These are phyloP conservation scores for Oreotrochilus melanogaster DNA, from an alignment of 2,113 vertebrate species.

Conservation along the genomic window DNA sequence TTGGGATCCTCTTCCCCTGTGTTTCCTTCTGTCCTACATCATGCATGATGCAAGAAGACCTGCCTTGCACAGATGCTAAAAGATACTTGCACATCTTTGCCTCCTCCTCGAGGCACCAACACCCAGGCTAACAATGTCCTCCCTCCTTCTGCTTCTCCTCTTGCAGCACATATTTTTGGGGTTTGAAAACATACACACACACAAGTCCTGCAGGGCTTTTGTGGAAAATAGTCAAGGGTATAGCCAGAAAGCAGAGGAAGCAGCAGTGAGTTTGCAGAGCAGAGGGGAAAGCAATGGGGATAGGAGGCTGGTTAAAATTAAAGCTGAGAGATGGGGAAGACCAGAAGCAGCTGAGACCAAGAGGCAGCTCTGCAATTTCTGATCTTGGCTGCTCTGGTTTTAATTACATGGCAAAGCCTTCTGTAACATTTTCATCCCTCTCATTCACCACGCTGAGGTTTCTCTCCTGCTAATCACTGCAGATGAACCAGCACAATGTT, in stretches of 20 bases:
- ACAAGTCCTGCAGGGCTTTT: background rate
- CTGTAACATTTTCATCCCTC: background rate
- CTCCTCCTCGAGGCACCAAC: background rate
- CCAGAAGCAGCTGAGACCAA: background rate
- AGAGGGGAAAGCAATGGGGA: background rate
- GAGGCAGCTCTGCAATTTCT: background rate
- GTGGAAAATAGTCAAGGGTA: background rate
- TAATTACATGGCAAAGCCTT: slow-evolving; percentile 1
- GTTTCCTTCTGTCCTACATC: background rate
- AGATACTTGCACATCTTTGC: accelerated
- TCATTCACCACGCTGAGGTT: background rate
- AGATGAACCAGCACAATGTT: accelerated
- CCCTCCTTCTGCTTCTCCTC: background rate
- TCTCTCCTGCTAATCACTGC: background rate
- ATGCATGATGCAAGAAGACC: background rate
- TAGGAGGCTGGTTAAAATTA: background rate
- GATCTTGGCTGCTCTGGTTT: slow-evolving; percentile 2
- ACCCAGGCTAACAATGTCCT: background rate
- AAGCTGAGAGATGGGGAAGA: background rate
- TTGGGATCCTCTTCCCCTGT: background rate
- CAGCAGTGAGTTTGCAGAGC: background rate
- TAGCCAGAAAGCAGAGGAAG: background rate
- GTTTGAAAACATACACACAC: background rate
- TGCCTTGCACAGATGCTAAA: background rate
- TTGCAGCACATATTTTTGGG: background rate